Percentiles rank a stretch among this genome's conserved stretches.
These are phyloP conservation scores for Platygyra sinensis DNA, from an alignment of 64 coral and sea anemone genomes.

Conservation along the genomic window DNA sequence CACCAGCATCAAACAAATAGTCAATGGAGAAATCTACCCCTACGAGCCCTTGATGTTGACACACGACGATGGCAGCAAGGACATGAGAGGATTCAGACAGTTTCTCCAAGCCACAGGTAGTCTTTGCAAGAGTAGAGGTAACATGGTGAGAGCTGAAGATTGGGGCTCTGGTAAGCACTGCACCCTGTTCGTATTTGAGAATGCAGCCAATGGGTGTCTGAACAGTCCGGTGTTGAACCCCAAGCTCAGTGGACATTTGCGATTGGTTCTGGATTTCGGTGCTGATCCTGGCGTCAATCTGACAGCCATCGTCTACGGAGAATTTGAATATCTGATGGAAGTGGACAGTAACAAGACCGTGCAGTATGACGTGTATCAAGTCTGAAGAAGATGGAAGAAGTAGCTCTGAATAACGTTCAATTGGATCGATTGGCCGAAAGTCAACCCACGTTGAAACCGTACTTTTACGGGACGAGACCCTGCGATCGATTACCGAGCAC, in stretches of 20 bases:
- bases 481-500: not conserved
- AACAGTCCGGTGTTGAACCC: not conserved
- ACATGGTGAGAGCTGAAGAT: slow-evolving; percentile 20
- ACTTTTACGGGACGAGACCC: not conserved
- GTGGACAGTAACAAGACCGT: not conserved
- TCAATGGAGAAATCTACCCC: slow-evolving; percentile 35
- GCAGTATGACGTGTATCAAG: not conserved
- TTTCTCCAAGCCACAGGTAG: slow-evolving; percentile 41
- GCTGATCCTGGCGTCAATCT: not conserved
- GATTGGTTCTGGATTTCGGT: not conserved
- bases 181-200: slow-evolving; percentile 32
- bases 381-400: not conserved
- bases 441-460: not conserved
- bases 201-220: slow-evolving; percentile 12
- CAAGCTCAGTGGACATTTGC: too few relatives aligned
- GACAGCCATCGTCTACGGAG: slow-evolving; percentile 20
- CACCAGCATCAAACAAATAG: slow-evolving; percentile 21
- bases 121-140: not conserved
- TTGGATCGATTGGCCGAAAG: not conserved
- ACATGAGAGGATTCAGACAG: slow-evolving; percentile 33
- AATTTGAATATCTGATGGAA: slow-evolving; percentile 50
- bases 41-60: slow-evolving; percentile 30
- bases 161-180: slow-evolving; percentile 19
- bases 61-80: not conserved
- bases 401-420: not conserved